Evolutionary conservation across 2,797 vertebrate species (phyloP).

Genomic region (Muscicapa striata): DNA sequence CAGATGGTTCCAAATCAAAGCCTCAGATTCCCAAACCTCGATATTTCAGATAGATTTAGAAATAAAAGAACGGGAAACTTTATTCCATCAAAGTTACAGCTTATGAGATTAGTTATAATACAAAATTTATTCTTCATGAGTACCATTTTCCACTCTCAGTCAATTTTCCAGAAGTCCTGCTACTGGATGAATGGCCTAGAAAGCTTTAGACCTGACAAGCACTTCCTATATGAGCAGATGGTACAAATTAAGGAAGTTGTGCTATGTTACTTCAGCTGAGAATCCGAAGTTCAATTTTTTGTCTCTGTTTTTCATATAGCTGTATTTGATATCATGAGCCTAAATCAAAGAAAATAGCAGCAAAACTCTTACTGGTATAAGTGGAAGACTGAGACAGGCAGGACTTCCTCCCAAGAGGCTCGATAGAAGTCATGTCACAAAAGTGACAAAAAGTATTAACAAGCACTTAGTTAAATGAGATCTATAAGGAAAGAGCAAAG

Average conservation of each 20-base stretch:
- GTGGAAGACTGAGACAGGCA: neutral
- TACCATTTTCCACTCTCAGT: neutral
- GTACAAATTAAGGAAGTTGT: slow-evolving; percentile 5
- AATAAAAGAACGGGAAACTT: neutral
- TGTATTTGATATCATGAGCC: neutral
- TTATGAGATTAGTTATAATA: neutral
- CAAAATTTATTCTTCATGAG: neutral
- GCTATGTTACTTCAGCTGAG: neutral
- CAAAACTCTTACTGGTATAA: neutral
- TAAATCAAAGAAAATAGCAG: neutral
- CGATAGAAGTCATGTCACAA: neutral
- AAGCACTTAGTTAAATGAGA: neutral
- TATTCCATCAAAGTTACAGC: neutral
- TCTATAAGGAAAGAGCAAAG: neutral
- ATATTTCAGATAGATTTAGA: neutral
- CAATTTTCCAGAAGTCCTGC: neutral
- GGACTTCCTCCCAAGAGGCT: neutral
- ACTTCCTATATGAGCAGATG: neutral
- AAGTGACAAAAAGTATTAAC: neutral
- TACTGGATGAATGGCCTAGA: neutral
- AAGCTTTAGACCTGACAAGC: neutral
- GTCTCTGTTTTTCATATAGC: neutral
- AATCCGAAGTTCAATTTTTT: neutral
- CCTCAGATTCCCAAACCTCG: neutral
- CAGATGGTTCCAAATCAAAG: neutral